Conservation (phyloP, 2,113 vertebrate species). For the Triplophysa siluroides region DNA sequence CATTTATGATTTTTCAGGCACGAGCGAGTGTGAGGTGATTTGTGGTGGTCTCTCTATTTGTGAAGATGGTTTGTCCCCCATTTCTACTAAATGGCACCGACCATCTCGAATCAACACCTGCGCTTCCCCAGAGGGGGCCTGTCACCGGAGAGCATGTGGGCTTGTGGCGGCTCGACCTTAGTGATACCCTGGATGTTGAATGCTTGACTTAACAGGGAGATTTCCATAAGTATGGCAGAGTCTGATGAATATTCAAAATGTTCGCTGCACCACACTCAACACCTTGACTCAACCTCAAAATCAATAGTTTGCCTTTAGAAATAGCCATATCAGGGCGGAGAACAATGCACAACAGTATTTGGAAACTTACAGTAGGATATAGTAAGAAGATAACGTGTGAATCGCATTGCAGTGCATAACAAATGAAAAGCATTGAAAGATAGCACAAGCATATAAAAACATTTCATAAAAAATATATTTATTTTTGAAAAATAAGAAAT, state of each 20-base stretch:
- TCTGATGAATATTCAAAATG: slow-evolving; percentile 48
- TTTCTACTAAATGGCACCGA: slow-evolving; percentile 25
- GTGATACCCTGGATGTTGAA: slow-evolving; percentile 35
- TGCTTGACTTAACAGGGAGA: slow-evolving; percentile 34
- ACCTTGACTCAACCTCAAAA: slow-evolving; percentile 46
- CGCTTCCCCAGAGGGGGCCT: slow-evolving; percentile 33
- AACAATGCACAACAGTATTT: neutral
- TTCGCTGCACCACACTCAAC: slow-evolving; percentile 24
- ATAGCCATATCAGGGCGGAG: slow-evolving; percentile 3
- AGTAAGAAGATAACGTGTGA: neutral
- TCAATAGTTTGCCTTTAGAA: slow-evolving; percentile 37
- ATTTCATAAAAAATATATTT: too few species aligned
- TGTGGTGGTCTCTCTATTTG: neutral
- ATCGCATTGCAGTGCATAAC: neutral
- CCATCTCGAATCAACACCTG: slow-evolving; percentile 36
- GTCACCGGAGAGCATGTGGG: slow-evolving; percentile 39
- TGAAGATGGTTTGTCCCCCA: neutral
- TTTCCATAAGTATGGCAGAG: slow-evolving; percentile 46
- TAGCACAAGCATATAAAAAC: too few species aligned
- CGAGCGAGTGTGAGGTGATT: neutral
- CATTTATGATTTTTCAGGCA: too few species aligned
- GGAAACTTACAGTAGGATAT: neutral
- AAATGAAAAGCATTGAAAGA: neutral
- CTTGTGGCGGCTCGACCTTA: slow-evolving; percentile 55
- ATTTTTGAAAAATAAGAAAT: too few species aligned